Evolutionary conservation across 2,797 vertebrate species (phyloP).

Genomic region (Pitangus sulphuratus): DNA sequence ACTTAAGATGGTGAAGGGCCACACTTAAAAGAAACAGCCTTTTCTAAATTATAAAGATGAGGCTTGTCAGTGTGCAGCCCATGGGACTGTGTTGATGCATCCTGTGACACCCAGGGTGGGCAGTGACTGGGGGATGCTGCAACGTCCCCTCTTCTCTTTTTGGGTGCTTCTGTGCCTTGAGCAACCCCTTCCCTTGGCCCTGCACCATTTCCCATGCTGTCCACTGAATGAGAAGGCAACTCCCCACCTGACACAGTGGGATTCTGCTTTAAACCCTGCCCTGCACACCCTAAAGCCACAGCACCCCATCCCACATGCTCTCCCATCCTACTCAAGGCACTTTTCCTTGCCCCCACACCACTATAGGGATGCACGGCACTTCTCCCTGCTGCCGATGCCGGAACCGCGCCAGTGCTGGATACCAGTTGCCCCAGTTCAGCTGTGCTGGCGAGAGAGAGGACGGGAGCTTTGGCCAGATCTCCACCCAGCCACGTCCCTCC

Average conservation of each 20-base stretch:
- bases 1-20: background rate
- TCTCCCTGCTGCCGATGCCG: background rate
- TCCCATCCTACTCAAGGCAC: background rate
- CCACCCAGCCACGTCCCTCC: slow-evolving; percentile 24
- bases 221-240: background rate
- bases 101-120: background rate
- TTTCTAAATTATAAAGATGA: background rate
- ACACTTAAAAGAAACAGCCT: background rate
- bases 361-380: background rate
- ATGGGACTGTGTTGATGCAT: background rate
- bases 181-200: background rate
- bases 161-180: accelerated
- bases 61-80: accelerated
- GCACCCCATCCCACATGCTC: accelerated
- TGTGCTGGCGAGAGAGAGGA: background rate
- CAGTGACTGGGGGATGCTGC: background rate
- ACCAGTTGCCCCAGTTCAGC: slow-evolving; percentile 23
- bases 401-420: accelerated
- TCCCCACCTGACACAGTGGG: background rate
- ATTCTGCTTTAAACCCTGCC: background rate
- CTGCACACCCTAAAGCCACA: background rate
- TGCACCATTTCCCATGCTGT: background rate
- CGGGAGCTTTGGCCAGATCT: background rate
- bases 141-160: background rate
- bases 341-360: accelerated